phyloP scores from a whole-genome alignment of 2,113 vertebrate genomes.

The Cryptotis parvus region DNA sequence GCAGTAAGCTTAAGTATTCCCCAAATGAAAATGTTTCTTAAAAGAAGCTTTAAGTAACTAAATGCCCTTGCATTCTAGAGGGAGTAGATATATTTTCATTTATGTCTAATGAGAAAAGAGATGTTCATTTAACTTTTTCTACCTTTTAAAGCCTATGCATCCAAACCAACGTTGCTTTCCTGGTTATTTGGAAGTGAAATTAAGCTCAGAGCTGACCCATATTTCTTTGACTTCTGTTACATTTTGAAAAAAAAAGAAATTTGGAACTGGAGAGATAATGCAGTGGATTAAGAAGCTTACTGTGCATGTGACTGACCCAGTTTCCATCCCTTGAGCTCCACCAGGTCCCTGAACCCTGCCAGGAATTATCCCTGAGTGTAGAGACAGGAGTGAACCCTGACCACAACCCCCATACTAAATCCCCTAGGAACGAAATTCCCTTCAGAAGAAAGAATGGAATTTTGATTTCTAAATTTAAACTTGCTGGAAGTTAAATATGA shows the following conservation, averaged over 20 bases:
- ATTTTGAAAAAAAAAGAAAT: neutral
- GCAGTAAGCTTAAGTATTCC: conserved; percentile 42
- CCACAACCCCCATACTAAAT: too few species aligned
- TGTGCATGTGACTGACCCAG: too few species aligned
- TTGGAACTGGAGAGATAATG: neutral
- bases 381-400: too few species aligned
- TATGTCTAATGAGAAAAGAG: conserved; percentile 48
- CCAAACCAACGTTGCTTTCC: neutral
- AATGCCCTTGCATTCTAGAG: conserved; percentile 42
- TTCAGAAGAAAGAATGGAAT: neutral
- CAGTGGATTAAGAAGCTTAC: too few species aligned
- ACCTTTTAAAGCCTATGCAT: conserved; percentile 30
- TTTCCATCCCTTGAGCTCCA: too few species aligned
- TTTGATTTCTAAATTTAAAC: neutral
- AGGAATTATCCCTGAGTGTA: too few species aligned
- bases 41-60: conserved; percentile 47
- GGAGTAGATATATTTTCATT: conserved; percentile 47
- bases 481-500: neutral
- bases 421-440: too few species aligned
- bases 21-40: conserved; percentile 60
- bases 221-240: neutral
- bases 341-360: too few species aligned
- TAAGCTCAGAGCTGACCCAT: neutral
- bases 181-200: conserved; percentile 25
- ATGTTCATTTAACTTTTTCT: conserved; percentile 34